Percentiles rank a stretch among this genome's conserved stretches.
Conservation (phyloP, 2,113 vertebrate species). For the Archocentrus centrarchus region DNA sequence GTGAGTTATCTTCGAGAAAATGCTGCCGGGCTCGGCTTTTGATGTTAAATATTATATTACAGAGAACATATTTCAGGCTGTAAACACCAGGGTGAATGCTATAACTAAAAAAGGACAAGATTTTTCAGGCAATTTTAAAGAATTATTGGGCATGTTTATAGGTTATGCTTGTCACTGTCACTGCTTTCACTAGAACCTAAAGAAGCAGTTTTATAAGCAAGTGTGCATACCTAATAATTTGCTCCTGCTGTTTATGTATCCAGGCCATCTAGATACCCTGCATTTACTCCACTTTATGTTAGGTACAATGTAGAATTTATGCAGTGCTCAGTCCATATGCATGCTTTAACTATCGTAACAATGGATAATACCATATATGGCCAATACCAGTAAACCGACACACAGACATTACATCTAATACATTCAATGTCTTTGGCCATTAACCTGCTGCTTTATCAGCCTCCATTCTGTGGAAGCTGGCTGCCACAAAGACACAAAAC, state of each 20-base stretch:
- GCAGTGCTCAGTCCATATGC: neutral
- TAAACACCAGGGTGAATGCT: neutral
- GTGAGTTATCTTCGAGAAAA: neutral
- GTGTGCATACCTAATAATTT: neutral
- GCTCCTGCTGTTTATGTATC: neutral
- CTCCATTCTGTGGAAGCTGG: neutral
- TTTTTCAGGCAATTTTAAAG: neutral
- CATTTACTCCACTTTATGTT: neutral
- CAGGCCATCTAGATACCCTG: neutral
- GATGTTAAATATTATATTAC: slow-evolving; percentile 1
- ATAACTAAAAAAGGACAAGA: accelerated
- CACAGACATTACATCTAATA: neutral
- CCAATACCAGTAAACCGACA: neutral
- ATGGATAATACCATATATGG: accelerated
- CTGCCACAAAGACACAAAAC: neutral
- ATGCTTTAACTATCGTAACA: neutral
- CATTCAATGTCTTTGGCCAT: neutral
- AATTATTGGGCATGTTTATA: neutral
- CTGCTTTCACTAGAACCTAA: neutral
- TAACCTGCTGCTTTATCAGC: neutral
- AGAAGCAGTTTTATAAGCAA: neutral
- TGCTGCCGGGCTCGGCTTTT: neutral
- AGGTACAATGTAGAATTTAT: neutral
- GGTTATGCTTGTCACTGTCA: neutral
- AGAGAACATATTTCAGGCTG: neutral